Evolutionary conservation across 2,113 vertebrate species (phyloP).

Genomic region (Caranx ignobilis): DNA sequence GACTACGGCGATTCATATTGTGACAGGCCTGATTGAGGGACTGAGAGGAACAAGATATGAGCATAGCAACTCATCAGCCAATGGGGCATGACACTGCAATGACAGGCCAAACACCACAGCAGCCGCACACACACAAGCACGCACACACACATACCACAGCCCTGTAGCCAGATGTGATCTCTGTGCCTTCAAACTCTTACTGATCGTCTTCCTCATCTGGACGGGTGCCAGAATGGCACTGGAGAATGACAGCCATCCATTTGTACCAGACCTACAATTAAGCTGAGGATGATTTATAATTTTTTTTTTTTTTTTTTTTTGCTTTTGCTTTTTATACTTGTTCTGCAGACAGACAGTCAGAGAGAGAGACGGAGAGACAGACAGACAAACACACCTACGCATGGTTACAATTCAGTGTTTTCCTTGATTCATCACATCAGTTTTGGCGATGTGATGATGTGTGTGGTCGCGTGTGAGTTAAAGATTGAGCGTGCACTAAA

Average conservation of each 20-base stretch:
- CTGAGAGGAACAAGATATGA: constrained; percentile 65
- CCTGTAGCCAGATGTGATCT: constrained; percentile 54
- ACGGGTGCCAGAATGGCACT: constrained; percentile 28
- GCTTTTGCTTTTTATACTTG: constrained; percentile 1
- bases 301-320: constrained; percentile 1
- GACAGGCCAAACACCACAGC: constrained; percentile 42
- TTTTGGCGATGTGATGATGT: constrained; percentile 30
- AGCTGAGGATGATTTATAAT: constrained; percentile 39
- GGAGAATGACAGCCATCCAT: constrained; percentile 43
- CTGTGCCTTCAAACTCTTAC: constrained; percentile 41
- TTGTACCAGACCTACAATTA: constrained; percentile 56
- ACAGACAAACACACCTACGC: constrained; percentile 34
- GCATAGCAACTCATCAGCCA: constrained; percentile 82
- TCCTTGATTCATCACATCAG: constrained; percentile 42
- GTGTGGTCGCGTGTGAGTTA: constrained; percentile 11
- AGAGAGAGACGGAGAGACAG: not conserved
- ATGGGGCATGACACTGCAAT: constrained; percentile 75
- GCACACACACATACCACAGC: constrained; percentile 11
- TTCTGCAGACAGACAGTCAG: constrained; percentile 17
- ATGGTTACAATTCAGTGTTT: constrained; percentile 28
- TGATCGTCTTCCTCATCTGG: constrained; percentile 47
- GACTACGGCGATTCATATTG: constrained; percentile 64
- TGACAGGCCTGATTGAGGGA: constrained; percentile 62
- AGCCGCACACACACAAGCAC: constrained; percentile 11
- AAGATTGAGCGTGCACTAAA: not conserved